Base-by-base conservation (phyloP, 2,797 vertebrate species). In the Myotis findleyi region DNA sequence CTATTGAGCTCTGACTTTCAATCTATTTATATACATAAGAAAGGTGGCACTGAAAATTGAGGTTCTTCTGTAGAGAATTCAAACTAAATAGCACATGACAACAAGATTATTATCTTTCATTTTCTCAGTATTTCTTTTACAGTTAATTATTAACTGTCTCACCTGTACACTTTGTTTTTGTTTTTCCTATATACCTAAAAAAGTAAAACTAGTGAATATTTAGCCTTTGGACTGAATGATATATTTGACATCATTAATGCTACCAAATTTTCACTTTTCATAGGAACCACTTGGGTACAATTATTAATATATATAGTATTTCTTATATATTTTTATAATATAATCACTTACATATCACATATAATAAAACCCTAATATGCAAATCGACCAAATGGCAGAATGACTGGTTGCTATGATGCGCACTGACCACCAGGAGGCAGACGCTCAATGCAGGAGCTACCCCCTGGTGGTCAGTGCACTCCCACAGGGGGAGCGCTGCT, bases 1-100 rank as follows among this genome's bases (percentile, higher is more conserved):
- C 90, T 87, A 36, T 89, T 89, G 84, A 73, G 20, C 69, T 88
- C 73, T 95, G 77, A 93, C 59, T 13, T 93, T 94, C 81, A 89
- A 76, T 30, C 88, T 53, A 80, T 80, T 87, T 92, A 94, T 66
- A 80, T 77, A 38, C 49, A 59, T 44, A 90, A 89, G 68, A 93
- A 95, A 91, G 20, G 6, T 66, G n/a, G 69, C 16, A 2, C 77
- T 53, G 41, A 59, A 8, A 76, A 59, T 23, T 91, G 14, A 88
- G 5, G 7, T 84, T 30, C 64, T 73, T 87, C 76, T 87, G 3
- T 80, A 27, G 5, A 76, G 86, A 91, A 91, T 76, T 49, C 33
- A 87, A 20, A 87, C 21, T 89, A 62, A 85, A 47, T 71, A 85
- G n/a, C 53, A 76, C 7, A 51, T 21, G 20, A 47, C 47, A 71